Evolutionary conservation across 2,888 invertebrate species (phyloP), one percentile per base, ranked within the genome.

Genomic region (Cosmia trapezina): DNA sequence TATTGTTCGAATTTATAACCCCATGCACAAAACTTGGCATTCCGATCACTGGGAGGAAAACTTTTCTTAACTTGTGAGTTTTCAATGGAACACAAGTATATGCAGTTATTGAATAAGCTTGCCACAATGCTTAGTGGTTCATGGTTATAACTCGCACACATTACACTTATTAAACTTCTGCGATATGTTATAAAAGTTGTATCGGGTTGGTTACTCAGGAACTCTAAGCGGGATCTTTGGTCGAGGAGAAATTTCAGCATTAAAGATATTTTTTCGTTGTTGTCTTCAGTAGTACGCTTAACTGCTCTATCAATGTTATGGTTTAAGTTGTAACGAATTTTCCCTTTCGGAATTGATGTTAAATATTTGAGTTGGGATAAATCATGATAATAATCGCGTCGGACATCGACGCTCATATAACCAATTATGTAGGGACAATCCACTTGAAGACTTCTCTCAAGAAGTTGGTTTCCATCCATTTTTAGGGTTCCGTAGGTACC

Each of bases 401-500:
- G 59, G n/a, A 72, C 79, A 85, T 90, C 86, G 17, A 90, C 89
- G 76, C 90, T 90, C 90, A 90, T 90, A 49, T 86, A 90, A 0
- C 89, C 90, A 17, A 87, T 59, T 54, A 89, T 84, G 14, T 63
- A 22, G 2, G 88, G 86, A 75, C 80, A 71, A 33, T 61, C 37
- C 12, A 83, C 17, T 62, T 47, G 64, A 33, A 77, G 17, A 51
- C 14, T n/a, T 57, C 19, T 71, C 17, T 59, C 53, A 65, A 14
- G 22, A 45, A 14, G 14, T 19, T 60, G 57, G 28, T 61, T 80
- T 49, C 8, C 47, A 54, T 80, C 54, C 80, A 80, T 80, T 45
- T 49, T 57, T n/a, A n/a, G n/a, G n/a, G n/a, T n/a, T n/a, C n/a
- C n/a, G n/a, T n/a, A n/a, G n/a, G n/a, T n/a, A n/a, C n/a, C n/a